These are phyloP conservation scores for Coleophora deauratella DNA, from an alignment of 2,888 invertebrate genomes.

Conservation along the genomic window DNA sequence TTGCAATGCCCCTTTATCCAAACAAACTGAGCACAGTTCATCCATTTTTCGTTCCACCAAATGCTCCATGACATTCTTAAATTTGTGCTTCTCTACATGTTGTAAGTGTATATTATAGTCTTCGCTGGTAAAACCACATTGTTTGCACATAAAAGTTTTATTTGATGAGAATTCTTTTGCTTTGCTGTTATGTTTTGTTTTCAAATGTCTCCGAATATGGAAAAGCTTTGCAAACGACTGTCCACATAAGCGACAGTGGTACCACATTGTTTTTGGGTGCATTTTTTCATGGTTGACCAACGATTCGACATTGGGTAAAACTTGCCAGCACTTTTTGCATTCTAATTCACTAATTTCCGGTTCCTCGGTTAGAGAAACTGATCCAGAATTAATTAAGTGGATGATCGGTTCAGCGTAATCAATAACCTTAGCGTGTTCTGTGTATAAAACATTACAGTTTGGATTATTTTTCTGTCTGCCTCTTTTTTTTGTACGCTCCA, in stretches of 20 bases:
- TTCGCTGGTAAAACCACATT: conserved; percentile 31
- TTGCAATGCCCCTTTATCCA: conserved; percentile 30
- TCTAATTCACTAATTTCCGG: conserved; percentile 33
- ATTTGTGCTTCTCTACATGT: conserved; percentile 60
- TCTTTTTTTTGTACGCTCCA: conserved; percentile 41
- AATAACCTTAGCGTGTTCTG: conserved; percentile 43
- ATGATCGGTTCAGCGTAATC: conserved; percentile 56
- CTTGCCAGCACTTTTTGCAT: conserved; percentile 53
- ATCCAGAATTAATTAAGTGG: conserved; percentile 37
- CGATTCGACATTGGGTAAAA: conserved; percentile 39
- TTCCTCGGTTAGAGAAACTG: conserved; percentile 24
- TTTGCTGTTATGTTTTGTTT: conserved; percentile 19
- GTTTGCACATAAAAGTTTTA: conserved; percentile 35
- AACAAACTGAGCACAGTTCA: conserved; percentile 45
- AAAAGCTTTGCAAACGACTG: conserved; percentile 45
- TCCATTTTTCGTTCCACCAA: conserved; percentile 42
- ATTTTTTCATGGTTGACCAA: conserved; percentile 46
- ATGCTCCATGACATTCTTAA: conserved; percentile 41
- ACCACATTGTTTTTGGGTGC: conserved; percentile 61
- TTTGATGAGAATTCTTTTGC: conserved; percentile 7
- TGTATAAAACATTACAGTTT: conserved; percentile 40
- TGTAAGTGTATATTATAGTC: conserved; percentile 37
- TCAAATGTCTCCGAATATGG: conserved; percentile 40
- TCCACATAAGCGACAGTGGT: conserved; percentile 48
- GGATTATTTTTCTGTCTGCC: conserved; percentile 49